A percentile compares a stretch with the other conserved stretches of the same genome.
Evolutionary conservation across 53 echinoderm and acorn worm species (phyloP).

Genomic region (Echinometra lucunter): DNA sequence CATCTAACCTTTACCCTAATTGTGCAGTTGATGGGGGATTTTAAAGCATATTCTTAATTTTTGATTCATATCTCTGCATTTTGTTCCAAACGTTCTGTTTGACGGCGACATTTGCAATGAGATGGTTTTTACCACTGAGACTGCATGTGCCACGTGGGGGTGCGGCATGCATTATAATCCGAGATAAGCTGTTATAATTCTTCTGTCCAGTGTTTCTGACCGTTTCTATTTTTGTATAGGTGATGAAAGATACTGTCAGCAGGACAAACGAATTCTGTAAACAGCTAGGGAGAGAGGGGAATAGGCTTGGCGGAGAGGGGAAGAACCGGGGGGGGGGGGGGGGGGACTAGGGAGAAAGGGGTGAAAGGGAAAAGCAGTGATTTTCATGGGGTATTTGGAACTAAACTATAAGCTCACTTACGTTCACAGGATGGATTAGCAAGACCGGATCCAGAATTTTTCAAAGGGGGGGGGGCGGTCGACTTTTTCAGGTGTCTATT

Average conservation of each 20-base stretch:
- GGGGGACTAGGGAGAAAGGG: neutral
- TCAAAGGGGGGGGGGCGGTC: too few relatives aligned
- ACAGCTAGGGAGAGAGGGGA: neutral
- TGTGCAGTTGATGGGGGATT: too few relatives aligned
- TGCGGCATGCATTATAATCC: neutral
- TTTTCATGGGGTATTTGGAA: too few relatives aligned
- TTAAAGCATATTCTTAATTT: too few relatives aligned
- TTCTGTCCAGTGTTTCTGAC: slow-evolving; percentile 32
- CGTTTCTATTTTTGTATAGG: slow-evolving; percentile 32
- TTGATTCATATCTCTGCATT: neutral
- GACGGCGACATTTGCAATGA: neutral
- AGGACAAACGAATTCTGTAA: neutral
- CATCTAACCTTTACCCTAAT: too few relatives aligned
- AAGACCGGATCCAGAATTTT: too few relatives aligned
- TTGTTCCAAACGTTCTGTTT: neutral
- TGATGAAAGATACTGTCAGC: slow-evolving; percentile 27
- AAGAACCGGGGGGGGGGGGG: neutral
- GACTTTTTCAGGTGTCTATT: too few relatives aligned
- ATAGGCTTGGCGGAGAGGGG: neutral
- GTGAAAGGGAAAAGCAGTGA: too few relatives aligned
- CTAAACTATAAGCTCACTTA: too few relatives aligned
- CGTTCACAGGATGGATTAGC: too few relatives aligned
- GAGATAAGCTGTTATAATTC: slow-evolving; percentile 4
- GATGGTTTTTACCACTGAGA: neutral
- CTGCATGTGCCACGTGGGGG: neutral